Base-by-base conservation (phyloP, 2,113 vertebrate species). In the Oreochromis tanganicae region DNA sequence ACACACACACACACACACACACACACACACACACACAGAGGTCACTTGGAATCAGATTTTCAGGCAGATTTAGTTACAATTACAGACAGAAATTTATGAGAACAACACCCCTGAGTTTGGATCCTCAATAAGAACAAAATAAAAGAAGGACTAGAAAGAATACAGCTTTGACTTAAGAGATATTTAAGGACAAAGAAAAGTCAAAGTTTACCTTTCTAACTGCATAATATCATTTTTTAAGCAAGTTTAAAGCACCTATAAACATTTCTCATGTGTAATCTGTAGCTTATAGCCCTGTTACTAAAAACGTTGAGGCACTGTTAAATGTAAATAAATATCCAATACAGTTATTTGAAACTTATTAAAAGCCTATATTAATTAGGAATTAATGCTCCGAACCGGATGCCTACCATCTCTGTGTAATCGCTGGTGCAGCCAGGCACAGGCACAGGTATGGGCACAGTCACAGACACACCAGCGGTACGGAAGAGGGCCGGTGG, bases 331-430 rank as follows among this genome's bases (percentile, higher is more conserved):
- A 24, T 56, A 24, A 56, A 56, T 12, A 56, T 24, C 10, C 21
- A 24, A 56, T 12, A 11, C n/a, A 55, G 10, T 24, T 21, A 55
- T 5, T 55, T 55, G 4, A 10, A 24, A 55, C 24, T 55, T 10
- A 21, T n/a, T 55, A 21, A 55, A 19, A 29, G 2, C 43, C 9
- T 50, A 19, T 32, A 78, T 78, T 50, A 50, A 13, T 13, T 78
- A 50, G 10, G 7, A 78, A 75, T 29, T 7, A 32, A 5, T 21
- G 48, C 16, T 71, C 27, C 27, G 1, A 78, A 50, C 46, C 10
- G 1, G 17, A 57, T 71, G 24, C 92, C 27, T 92, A 96, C 97
- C 98, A 98, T 98, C 87, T 98, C 97, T 32, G 96, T 94, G 90
- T 95, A 96, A 81, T 97, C 95, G 5, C 90, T 87, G 80, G 91